Base-by-base conservation (phyloP, 2,888 invertebrate genomes). In the Blera fallax region DNA sequence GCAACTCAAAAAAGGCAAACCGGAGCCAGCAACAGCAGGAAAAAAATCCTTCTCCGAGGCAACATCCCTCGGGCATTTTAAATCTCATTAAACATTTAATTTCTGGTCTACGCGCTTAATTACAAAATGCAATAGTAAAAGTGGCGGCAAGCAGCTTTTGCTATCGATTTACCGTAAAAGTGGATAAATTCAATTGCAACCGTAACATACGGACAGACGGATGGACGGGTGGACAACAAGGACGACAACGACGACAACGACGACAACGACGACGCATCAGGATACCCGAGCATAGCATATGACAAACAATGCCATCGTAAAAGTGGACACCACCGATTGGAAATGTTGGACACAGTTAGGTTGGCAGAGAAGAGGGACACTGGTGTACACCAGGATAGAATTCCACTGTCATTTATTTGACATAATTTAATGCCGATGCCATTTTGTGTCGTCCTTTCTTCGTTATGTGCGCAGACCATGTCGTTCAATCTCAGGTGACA, bases 81-180 rank as follows among this genome's bases (percentile, higher is more conserved):
- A 85, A 85, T 85, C 85, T 85, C 81, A 85, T 85, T 85, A 85
- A 85, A 85, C 85, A 85, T 85, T 85, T 85, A 85, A 85, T 85
- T 85, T 85, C 81, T 85, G 85, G 85, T 85, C 85, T 85, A 81
- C 85, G 85, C 81, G 85, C 72, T 85, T 85, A 85, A 85, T 85
- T 85, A 85, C 85, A 85, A 85, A 85, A 77, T 85, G 85, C 85
- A 85, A 85, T 81, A 85, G 76, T 77, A 76, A 76, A 85, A 81
- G 81, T 72, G 80, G 76, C 76, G 67, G 81, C 81, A 65, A 81
- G 85, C 85, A 77, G 81, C 76, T 81, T 80, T 80, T 72, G 70
- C 52, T 56, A 81, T 72, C 67, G 85, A 85, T 85, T 85, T 60
- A 77, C 85, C 81, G 54, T 85, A 77, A 85, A 81, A 81, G 60